Conservation (phyloP, 2,113 vertebrate species). For the Neogale vison region DNA sequence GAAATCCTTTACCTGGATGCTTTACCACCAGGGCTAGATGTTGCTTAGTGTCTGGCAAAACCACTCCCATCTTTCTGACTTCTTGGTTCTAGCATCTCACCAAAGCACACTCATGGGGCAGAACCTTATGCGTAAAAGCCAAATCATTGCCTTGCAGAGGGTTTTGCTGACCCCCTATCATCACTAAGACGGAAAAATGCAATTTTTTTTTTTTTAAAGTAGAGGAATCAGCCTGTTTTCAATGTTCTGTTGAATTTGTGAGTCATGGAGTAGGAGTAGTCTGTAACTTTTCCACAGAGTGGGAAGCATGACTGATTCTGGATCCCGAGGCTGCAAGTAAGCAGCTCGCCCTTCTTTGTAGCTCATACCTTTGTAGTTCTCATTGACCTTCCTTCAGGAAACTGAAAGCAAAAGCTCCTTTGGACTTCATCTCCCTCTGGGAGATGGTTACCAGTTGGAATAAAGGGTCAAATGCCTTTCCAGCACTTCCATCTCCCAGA, state of each 20-base stretch:
- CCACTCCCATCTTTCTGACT: not conserved
- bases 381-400: not conserved
- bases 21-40: not conserved
- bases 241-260: slow-evolving; percentile 38
- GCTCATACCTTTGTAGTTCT: not conserved
- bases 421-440: not conserved
- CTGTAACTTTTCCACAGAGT: not conserved
- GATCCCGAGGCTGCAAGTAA: not conserved
- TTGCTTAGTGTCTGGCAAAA: not conserved
- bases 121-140: not conserved
- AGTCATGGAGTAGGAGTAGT: slow-evolving; percentile 12
- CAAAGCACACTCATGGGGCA: not conserved
- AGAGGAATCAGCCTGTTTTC: slow-evolving; percentile 35
- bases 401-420: not conserved
- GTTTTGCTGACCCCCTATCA: not conserved
- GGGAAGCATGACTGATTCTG: not conserved
- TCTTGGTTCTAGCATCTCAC: not conserved
- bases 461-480: not conserved
- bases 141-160: not conserved
- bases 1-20: not conserved
- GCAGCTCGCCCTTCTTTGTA: not conserved
- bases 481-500: not conserved
- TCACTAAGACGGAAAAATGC: not conserved
- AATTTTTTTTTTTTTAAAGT: not conserved
- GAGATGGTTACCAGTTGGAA: not conserved